A percentile compares a stretch with the other conserved stretches of the same genome.
phyloP scores from a whole-genome alignment of 2,113 vertebrate species.

The Malurus cyaneus region DNA sequence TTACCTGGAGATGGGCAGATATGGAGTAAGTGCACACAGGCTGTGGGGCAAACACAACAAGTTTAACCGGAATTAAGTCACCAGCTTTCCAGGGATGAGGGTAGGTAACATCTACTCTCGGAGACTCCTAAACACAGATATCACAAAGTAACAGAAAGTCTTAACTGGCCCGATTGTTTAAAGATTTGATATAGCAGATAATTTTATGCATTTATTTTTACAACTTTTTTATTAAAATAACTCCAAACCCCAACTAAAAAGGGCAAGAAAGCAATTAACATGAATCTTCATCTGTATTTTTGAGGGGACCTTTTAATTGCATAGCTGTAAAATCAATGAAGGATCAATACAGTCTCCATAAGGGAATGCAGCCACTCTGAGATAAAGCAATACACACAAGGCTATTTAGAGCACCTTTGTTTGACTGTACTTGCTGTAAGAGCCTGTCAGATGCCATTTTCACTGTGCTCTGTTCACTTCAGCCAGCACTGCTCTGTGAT shows the following conservation, averaged over 20 bases:
- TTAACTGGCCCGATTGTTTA: neutral
- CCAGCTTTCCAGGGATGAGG: neutral
- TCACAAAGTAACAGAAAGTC: neutral
- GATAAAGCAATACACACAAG: neutral
- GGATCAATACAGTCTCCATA: neutral
- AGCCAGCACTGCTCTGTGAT: fast-evolving
- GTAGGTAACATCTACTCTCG: neutral
- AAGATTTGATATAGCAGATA: neutral
- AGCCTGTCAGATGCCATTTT: neutral
- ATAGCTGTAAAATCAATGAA: neutral
- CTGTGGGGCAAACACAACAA: neutral
- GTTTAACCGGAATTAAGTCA: neutral
- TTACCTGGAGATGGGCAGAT: neutral
- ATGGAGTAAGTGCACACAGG: neutral
- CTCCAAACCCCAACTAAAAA: neutral
- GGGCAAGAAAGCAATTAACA: neutral
- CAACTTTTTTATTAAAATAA: neutral
- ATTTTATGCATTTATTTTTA: neutral
- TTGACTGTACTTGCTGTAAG: neutral
- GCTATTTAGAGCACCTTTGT: neutral
- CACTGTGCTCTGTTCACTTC: neutral
- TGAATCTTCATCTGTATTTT: neutral
- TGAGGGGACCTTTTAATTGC: neutral
- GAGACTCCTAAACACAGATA: neutral
- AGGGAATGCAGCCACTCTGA: neutral